Evolutionary conservation across 2,888 invertebrate species (phyloP), one percentile per base, ranked within the genome.

Genomic region (Chymomyza procnemis): DNA sequence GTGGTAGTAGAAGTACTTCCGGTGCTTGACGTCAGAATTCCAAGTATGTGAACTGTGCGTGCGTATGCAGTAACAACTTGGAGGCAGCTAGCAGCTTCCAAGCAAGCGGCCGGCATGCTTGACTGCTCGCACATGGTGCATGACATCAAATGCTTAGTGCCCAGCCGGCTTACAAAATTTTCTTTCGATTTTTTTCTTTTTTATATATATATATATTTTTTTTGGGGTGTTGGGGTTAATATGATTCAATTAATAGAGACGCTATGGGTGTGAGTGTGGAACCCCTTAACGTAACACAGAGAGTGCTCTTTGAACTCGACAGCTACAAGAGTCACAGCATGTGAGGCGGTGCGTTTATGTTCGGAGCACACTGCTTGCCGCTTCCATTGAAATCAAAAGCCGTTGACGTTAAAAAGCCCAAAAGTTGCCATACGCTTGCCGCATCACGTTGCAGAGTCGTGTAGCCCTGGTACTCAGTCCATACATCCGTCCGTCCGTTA

Each of bases 371-470:
- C 21, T 6, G 3, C 16, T 14, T 56, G 16, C 19, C 50, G 50
- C n/a, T 69, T 65, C 56, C 64, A 67, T 66, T 67, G 61, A 68
- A 71, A 69, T 50, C 62, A 70, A 73, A 74, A 74, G 72, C 68
- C 75, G 65, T 26, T 54, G 60, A 22, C 30, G 26, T 22, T 18
- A 50, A 58, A 64, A 63, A 58, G 50, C 58, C 54, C 54, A 76
- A 85, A 85, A 84, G 83, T 83, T 84, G 75, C 73, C 73, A 74
- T 70, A 63, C 65, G 76, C 71, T 80, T 85, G 85, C 80, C 73
- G 74, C 78, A 77, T 83, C 83, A 84, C 83, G 83, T 84, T 83
- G 79, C 81, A 76, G 26, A 26, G 26, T 1, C 55, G 57, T n/a
- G n/a, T 59, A 46, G 62, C 47, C 60, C 1, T 12, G 22, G 18